Conservation (phyloP, 2,797 vertebrate species). For the Cyprinella venusta region DNA sequence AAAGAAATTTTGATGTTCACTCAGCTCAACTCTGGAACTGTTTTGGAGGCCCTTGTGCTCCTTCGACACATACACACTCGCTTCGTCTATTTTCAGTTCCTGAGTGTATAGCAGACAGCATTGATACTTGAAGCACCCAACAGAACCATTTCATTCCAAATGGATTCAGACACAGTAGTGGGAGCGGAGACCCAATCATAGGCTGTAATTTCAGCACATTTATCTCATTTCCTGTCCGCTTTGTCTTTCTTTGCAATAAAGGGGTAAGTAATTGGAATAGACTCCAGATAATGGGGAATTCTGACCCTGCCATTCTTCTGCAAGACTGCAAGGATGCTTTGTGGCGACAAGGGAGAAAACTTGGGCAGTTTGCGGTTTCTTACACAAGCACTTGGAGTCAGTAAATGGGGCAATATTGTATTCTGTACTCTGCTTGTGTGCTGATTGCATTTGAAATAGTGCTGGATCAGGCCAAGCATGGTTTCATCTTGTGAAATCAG, state of each 20-base stretch:
- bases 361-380: conserved; percentile 61
- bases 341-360: conserved; percentile 56
- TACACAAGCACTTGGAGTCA: conserved; percentile 59
- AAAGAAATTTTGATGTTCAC: conserved; percentile 50
- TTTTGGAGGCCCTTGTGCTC: conserved; percentile 33
- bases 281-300: conserved; percentile 70
- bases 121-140: conserved; percentile 67
- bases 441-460: conserved; percentile 53
- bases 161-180: conserved; percentile 70
- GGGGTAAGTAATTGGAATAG: conserved; percentile 70
- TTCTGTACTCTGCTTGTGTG: conserved; percentile 29
- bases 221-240: conserved; percentile 79
- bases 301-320: conserved; percentile 64
- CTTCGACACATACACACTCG: conserved; percentile 9
- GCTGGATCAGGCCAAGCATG: conserved; percentile 49
- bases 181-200: conserved; percentile 69
- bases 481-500: conserved; percentile 42
- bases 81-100: conserved; percentile 37
- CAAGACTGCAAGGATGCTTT: conserved; percentile 67
- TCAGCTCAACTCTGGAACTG: conserved; percentile 48
- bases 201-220: conserved; percentile 73
- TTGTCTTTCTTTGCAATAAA: conserved; percentile 74
- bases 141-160: conserved; percentile 60
- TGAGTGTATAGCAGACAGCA: conserved; percentile 56
- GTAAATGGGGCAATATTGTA: conserved; percentile 52